Evolutionary conservation across 2,113 vertebrate species (phyloP).

Genomic region (Hassar affinis): DNA sequence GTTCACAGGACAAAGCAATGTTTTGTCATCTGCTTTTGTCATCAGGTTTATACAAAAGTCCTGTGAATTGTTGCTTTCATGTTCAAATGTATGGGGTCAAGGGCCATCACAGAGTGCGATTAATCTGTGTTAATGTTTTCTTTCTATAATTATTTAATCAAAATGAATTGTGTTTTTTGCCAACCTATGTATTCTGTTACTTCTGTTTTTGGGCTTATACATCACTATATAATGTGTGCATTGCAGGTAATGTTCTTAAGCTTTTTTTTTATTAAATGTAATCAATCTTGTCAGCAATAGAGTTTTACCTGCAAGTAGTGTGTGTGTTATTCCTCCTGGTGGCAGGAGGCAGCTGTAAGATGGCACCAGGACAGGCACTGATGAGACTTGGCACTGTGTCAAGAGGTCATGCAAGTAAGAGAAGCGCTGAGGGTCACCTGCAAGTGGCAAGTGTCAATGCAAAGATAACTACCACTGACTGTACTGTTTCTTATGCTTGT

Average conservation of each 20-base stretch:
- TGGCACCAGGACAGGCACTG: constrained; percentile 68
- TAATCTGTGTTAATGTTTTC: too few relatives aligned
- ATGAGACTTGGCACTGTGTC: constrained; percentile 64
- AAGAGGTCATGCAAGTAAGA: constrained; percentile 64
- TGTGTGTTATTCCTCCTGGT: constrained; percentile 64
- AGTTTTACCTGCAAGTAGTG: constrained; percentile 61
- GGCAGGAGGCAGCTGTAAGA: constrained; percentile 69
- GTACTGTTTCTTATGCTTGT: background rate
- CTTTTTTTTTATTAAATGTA: background rate
- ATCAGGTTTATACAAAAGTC: too few relatives aligned
- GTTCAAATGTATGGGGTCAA: too few relatives aligned
- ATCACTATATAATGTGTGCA: background rate
- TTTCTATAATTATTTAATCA: too few relatives aligned
- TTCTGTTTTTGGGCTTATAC: background rate
- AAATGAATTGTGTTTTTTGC: too few relatives aligned
- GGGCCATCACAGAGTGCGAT: too few relatives aligned
- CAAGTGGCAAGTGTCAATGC: background rate
- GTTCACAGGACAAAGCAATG: too few relatives aligned
- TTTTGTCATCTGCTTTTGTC: too few relatives aligned
- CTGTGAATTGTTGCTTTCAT: too few relatives aligned
- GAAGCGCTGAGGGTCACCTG: constrained; percentile 70
- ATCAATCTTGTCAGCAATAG: background rate
- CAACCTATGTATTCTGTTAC: too few relatives aligned
- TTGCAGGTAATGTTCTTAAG: background rate
- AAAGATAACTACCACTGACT: background rate